A percentile compares a stretch with the other conserved stretches of the same genome.
These are phyloP conservation scores for Smutsia gigantea DNA, from an alignment of 2,797 vertebrate genomes.

Conservation along the genomic window DNA sequence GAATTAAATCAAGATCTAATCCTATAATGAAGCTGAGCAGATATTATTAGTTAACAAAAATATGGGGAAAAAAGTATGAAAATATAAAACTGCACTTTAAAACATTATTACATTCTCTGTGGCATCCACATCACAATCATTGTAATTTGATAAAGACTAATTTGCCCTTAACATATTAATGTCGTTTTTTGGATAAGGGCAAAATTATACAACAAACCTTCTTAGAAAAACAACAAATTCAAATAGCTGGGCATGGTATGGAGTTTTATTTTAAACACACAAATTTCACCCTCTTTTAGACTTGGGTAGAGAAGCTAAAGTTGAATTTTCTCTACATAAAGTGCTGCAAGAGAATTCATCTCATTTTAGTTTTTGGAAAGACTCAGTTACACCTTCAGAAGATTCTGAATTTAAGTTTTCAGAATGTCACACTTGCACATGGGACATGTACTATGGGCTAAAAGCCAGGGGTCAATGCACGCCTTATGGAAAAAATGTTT, in stretches of 20 bases:
- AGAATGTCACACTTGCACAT: conserved; percentile 91
- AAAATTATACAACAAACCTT: conserved; percentile 4
- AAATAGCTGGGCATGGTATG: background rate
- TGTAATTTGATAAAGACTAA: background rate
- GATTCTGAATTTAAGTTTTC: conserved; percentile 84
- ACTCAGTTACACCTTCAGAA: conserved; percentile 36
- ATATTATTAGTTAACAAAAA: conserved; percentile 39
- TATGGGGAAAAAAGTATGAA: background rate
- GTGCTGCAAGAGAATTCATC: background rate
- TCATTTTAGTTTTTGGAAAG: conserved; percentile 8
- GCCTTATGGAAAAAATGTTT: conserved; percentile 90
- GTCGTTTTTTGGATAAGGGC: background rate
- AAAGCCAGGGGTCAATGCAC: conserved; percentile 92
- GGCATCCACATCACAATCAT: background rate
- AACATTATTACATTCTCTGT: background rate
- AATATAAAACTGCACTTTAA: background rate
- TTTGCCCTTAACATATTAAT: background rate
- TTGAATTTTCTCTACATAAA: conserved; percentile 45
- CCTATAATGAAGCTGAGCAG: background rate
- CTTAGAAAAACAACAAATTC: conserved; percentile 51
- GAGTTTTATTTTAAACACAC: conserved; percentile 76
- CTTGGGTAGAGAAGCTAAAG: background rate
- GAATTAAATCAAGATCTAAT: conserved; percentile 48
- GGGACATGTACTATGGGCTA: conserved; percentile 89
- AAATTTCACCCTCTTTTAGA: conserved; percentile 21